Evolutionary conservation across 2,113 vertebrate species (phyloP), one percentile per base, ranked within the genome.

Genomic region (Gobio gobio): DNA sequence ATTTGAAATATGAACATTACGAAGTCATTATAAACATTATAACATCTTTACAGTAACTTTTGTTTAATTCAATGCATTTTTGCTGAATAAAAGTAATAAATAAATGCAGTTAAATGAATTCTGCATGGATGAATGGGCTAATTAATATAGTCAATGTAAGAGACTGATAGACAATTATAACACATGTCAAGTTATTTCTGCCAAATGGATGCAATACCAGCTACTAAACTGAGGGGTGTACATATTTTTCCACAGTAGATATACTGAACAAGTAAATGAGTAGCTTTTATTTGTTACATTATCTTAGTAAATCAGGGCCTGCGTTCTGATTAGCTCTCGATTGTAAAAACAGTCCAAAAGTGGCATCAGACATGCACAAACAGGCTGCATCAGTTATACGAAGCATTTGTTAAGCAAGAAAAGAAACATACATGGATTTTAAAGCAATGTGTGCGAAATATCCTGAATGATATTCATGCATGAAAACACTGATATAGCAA

Each of bases 311-410:
- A 73, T 73, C 70, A 73, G 43, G n/a, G 5, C 43, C 70, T 73
- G 43, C 12, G 14, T 16, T 40, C 70, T 45, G 5, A 47, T 72
- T 45, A 72, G 20, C 10, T 72, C 68, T 45, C 40, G 40, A 43
- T 47, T 84, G 77, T 68, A 58, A 84, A 74, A 80, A 26, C 20
- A 72, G 18, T 3, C 8, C 8, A 33, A 66, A 66, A 8, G 63
- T 18, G 63, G 9, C 78, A 66, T 82, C n/a, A 76, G 72, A 77
- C 85, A 76, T 82, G 78, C 81, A 86, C 73, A 86, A 22, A 83
- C 63, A 86, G 49, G 7, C 29, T 43, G 72, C 83, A 82, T 78
- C 81, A 86, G 81, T 76, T 70, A 78, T 22, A 61, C 54, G 13
- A 68, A 78, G 54, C 63, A 64, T 79, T 73, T 74, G 72, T 24